A percentile compares a stretch with the other conserved stretches of the same genome.
Evolutionary conservation across 2,113 vertebrate species (phyloP).

Genomic region (Typhlomys cinereus): DNA sequence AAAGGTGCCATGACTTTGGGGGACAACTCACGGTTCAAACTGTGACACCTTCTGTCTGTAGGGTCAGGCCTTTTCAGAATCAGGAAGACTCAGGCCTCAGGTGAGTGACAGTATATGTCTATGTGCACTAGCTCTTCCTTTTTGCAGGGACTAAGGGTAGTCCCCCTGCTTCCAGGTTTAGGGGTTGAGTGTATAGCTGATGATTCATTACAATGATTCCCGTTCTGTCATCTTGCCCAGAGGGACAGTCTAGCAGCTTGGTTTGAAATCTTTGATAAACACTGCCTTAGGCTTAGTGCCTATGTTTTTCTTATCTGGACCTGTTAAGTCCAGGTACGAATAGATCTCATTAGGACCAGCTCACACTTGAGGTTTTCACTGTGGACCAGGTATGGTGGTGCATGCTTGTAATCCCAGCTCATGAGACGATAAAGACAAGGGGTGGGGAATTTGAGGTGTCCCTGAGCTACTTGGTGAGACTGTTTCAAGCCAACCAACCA

Average conservation of each 20-base stretch:
- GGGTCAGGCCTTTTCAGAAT: neutral
- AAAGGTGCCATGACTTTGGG: no score
- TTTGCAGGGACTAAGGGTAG: neutral
- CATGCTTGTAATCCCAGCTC: no score
- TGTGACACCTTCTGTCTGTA: no score
- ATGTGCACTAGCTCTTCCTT: neutral
- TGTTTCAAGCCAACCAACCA: no score
- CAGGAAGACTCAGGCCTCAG: neutral
- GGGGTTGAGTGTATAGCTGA: neutral
- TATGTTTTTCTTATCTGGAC: neutral
- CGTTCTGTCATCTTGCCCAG: neutral
- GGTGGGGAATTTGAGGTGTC: no score
- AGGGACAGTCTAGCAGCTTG: neutral
- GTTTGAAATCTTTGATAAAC: neutral
- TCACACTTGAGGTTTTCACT: neutral
- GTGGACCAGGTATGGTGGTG: no score
- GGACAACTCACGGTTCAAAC: no score
- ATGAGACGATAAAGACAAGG: no score
- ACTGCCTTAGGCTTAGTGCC: neutral
- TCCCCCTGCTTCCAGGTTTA: neutral
- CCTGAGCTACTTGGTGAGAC: no score
- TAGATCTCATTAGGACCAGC: neutral
- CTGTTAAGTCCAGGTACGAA: slow-evolving; percentile 10
- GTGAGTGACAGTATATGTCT: neutral
- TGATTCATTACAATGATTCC: neutral